These are phyloP conservation scores for Aspidoscelis tigris DNA, from an alignment of 2,113 vertebrate species.

Conservation along the genomic window DNA sequence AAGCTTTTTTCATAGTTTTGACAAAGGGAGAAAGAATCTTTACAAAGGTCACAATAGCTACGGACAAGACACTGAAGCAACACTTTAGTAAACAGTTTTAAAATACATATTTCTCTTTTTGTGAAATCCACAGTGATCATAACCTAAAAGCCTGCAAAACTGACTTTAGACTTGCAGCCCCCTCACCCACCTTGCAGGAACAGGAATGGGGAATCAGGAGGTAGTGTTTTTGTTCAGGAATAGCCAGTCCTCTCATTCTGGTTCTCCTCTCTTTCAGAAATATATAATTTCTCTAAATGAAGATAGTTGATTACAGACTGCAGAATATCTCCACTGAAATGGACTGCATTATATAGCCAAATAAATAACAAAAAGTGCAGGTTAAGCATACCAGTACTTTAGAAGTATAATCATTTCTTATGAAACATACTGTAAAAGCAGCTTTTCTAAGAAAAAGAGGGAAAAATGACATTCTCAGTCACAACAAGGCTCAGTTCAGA, in stretches of 20 bases:
- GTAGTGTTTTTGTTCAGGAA: not conserved
- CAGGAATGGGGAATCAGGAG: not conserved
- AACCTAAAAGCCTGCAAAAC: not conserved
- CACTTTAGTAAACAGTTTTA: not conserved
- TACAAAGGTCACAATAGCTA: rapidly evolving
- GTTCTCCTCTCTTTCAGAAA: not conserved
- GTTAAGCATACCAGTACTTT: not conserved
- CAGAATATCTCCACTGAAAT: not conserved
- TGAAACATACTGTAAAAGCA: not conserved
- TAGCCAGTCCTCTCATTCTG: not conserved
- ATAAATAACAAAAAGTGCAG: not conserved
- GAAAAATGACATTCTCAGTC: not conserved
- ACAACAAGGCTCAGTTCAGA: not conserved
- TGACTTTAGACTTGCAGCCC: not conserved
- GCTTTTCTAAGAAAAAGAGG: not conserved
- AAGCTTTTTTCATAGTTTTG: not conserved
- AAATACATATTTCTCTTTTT: not conserved
- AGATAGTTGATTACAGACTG: conserved; percentile 20
- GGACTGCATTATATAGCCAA: not conserved
- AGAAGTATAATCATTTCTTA: rapidly evolving
- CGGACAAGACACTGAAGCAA: conserved; percentile 14
- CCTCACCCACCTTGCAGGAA: not conserved
- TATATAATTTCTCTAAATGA: not conserved
- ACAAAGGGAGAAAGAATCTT: rapidly evolving
- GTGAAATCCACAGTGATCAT: conserved; percentile 14